Percentiles rank a stretch among this genome's conserved stretches.
Conservation (phyloP, 2,797 vertebrate genomes). For the Cirrhinus molitorella region DNA sequence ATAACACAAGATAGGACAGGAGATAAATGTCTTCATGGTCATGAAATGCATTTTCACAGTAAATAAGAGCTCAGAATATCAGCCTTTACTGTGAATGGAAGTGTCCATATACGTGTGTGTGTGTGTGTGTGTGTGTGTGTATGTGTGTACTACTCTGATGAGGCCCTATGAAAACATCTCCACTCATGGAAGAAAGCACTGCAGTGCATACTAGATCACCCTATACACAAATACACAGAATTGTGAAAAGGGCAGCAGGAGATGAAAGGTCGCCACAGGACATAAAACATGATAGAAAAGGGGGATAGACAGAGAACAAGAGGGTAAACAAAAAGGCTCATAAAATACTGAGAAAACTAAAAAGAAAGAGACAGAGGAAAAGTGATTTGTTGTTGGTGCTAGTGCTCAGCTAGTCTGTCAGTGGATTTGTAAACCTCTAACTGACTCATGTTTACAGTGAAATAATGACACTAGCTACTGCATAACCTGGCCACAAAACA, state of each 20-base stretch:
- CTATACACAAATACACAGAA: background rate
- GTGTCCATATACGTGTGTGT: background rate
- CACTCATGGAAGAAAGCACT: conserved; percentile 32
- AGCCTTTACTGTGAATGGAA: conserved; percentile 3
- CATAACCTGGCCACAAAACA: background rate
- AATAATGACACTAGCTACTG: background rate
- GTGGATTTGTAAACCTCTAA: background rate
- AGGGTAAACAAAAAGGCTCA: background rate
- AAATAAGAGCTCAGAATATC: conserved; percentile 19
- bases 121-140: background rate
- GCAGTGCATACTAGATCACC: background rate
- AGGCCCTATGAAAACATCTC: conserved; percentile 5
- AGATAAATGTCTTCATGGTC: conserved; percentile 40
- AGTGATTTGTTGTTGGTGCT: background rate
- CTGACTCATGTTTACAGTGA: background rate
- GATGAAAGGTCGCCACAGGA: background rate
- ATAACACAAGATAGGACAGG: background rate
- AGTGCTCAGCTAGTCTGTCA: background rate
- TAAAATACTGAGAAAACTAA: background rate
- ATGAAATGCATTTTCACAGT: conserved; percentile 7
- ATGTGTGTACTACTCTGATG: background rate
- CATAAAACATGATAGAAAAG: background rate
- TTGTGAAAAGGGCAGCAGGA: background rate
- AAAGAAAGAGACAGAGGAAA: background rate
- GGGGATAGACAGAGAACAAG: conserved; percentile 1